Conservation (phyloP, 2,888 invertebrate genomes). For the Micoletzkya japonica region DNA sequence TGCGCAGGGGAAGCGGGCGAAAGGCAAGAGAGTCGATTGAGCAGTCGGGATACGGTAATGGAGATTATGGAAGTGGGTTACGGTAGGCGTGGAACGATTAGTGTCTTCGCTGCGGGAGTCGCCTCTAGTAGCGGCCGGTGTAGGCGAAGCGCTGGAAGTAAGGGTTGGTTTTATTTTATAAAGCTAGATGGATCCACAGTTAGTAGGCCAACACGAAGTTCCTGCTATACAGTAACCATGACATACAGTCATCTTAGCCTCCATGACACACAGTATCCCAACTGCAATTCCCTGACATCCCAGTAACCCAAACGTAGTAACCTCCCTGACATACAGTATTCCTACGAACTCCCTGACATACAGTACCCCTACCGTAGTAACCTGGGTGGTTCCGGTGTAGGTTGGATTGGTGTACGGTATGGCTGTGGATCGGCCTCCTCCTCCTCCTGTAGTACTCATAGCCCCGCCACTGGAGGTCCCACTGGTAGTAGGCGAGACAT, state of each 20-base stretch:
- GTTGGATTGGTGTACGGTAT: slow-evolving; percentile 25
- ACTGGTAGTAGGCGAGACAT: slow-evolving; percentile 16
- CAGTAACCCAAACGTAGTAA: neutral
- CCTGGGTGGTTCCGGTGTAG: slow-evolving; percentile 20
- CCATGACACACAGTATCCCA: no score
- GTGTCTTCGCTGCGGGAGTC: neutral
- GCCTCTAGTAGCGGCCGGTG: slow-evolving; percentile 45
- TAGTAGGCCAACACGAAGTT: neutral
- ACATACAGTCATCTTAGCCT: neutral
- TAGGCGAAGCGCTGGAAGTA: slow-evolving; percentile 44
- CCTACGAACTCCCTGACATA: neutral
- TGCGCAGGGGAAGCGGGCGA: no score
- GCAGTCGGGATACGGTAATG: neutral
- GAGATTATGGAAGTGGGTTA: neutral
- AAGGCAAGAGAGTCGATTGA: neutral
- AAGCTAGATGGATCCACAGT: neutral
- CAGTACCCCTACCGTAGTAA: neutral
- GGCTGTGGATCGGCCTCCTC: neutral
- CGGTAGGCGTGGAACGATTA: neutral
- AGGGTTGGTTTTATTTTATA: neutral
- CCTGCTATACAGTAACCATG: neutral
- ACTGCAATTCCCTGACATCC: neutral
- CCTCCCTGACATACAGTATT: neutral
- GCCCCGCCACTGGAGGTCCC: neutral
- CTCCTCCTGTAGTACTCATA: neutral